Percentiles rank a stretch among this genome's conserved stretches.
Evolutionary conservation across 2,797 vertebrate species (phyloP).

Genomic region (Periophthalmus magnuspinnatus): DNA sequence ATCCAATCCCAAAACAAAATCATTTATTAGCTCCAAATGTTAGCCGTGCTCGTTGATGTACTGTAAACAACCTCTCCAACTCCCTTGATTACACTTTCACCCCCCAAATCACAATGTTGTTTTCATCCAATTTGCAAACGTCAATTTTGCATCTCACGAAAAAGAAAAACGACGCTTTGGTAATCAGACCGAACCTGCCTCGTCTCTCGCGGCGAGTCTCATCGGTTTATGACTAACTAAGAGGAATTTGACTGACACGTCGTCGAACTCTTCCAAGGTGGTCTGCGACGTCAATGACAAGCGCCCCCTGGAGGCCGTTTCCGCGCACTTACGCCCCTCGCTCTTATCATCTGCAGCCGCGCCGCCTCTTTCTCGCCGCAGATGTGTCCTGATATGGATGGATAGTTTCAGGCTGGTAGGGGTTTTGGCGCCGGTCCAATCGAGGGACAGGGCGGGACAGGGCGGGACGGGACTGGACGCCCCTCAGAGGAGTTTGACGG

Average conservation of each 20-base stretch:
- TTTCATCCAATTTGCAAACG: neutral
- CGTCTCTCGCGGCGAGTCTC: constrained; percentile 17
- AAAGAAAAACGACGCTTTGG: constrained; percentile 10
- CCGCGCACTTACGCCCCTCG: constrained; percentile 46
- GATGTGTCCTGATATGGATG: constrained; percentile 50
- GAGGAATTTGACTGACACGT: constrained; percentile 46
- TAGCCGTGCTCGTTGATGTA: neutral
- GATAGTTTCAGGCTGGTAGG: constrained; percentile 72
- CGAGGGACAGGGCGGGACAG: constrained; percentile 71
- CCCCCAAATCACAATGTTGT: neutral
- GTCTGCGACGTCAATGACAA: constrained; percentile 58
- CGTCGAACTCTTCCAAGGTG: constrained; percentile 26
- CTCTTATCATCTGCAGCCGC: constrained; percentile 35
- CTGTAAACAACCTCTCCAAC: neutral
- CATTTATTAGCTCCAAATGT: neutral
- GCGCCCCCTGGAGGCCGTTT: constrained; percentile 55
- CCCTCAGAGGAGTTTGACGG: constrained; percentile 35
- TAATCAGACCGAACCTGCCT: constrained; percentile 29
- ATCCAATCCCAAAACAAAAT: neutral
- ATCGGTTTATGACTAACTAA: constrained; percentile 41
- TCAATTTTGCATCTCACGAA: neutral
- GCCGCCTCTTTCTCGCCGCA: constrained; percentile 47
- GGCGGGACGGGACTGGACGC: constrained; percentile 76
- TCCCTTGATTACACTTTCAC: neutral
- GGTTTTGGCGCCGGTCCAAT: constrained; percentile 78